Evolutionary conservation across 2,113 vertebrate species (phyloP).

Genomic region (Cariama cristata): DNA sequence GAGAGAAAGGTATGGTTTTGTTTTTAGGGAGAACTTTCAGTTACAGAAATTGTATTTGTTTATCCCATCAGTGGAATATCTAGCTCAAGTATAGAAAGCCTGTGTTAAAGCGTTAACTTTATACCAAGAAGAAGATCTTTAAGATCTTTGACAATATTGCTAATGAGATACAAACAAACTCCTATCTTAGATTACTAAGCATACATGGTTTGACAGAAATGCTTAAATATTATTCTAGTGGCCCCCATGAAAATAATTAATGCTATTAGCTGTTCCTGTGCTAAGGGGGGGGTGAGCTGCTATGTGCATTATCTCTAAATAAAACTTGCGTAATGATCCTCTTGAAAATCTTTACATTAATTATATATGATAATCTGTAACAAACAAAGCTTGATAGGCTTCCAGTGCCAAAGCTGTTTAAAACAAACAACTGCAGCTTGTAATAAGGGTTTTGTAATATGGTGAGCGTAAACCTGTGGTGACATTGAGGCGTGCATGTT

Average conservation of each 20-base stretch:
- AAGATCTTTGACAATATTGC: background rate
- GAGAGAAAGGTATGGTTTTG: background rate
- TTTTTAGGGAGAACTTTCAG: background rate
- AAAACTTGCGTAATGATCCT: background rate
- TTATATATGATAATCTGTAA: slow-evolving; percentile 19
- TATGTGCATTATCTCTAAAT: background rate
- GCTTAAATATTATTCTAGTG: background rate
- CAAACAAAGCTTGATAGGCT: background rate
- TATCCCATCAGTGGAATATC: background rate
- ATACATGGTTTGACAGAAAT: background rate
- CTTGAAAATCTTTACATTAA: slow-evolving; percentile 33
- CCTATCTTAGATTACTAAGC: background rate
- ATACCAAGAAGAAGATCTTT: background rate
- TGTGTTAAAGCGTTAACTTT: background rate
- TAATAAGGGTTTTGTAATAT: background rate
- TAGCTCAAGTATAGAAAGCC: background rate
- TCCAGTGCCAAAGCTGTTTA: background rate
- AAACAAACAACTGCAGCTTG: background rate
- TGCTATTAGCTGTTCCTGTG: background rate
- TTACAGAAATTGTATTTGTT: slow-evolving; percentile 29
- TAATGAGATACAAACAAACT: background rate
- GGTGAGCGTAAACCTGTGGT: background rate
- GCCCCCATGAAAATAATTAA: background rate
- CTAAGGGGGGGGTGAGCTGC: background rate
- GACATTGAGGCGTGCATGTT: background rate